Conservation (phyloP, 2,113 vertebrate species). For the Hydropotes inermis region DNA sequence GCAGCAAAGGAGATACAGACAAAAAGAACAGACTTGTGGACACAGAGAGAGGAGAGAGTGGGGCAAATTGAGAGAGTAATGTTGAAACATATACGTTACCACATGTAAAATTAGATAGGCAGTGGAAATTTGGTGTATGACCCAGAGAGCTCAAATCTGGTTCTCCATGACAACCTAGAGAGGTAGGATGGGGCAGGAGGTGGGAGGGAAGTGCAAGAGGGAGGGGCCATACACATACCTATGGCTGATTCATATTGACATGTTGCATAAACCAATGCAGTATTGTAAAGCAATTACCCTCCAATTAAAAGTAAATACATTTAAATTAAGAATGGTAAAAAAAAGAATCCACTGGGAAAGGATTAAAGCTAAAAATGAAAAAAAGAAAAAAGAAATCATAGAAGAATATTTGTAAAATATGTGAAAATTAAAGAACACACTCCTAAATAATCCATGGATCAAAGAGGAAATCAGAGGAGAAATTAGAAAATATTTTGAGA, state of each 20-base stretch:
- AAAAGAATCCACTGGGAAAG: background rate
- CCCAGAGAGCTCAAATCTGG: background rate
- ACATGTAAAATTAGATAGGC: background rate
- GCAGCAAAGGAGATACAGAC: background rate
- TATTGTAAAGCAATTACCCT: background rate
- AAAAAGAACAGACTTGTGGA: background rate
- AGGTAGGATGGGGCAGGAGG: background rate
- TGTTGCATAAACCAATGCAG: background rate
- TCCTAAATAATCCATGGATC: background rate
- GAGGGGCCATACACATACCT: background rate
- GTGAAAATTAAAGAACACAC: background rate
- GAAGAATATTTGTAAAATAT: background rate
- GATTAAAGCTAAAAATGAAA: background rate
- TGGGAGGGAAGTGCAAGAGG: background rate
- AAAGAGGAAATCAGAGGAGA: background rate
- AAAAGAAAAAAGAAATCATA: background rate
- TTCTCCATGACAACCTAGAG: background rate
- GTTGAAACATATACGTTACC: background rate
- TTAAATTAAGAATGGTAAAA: background rate
- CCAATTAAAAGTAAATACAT: background rate
- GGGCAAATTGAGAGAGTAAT: background rate
- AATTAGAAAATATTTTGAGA: background rate
- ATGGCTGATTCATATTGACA: background rate
- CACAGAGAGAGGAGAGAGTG: background rate
- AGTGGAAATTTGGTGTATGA: background rate